Conservation (phyloP, 2,797 vertebrate species). For the Halcyon smyrnensis region DNA sequence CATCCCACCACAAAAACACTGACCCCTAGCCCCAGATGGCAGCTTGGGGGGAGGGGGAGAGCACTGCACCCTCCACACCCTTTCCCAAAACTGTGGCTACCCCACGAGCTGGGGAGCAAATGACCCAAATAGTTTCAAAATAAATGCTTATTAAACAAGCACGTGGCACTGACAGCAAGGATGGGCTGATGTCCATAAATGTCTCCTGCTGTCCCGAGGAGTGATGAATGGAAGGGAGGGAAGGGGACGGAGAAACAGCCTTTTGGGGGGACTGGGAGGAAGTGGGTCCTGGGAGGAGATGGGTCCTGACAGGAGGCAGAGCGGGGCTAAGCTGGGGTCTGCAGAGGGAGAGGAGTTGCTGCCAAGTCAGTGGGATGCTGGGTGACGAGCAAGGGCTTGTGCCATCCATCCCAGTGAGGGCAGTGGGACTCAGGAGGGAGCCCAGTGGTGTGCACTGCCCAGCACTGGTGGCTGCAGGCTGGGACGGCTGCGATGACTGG, state of each 20-base stretch:
- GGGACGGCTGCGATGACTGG: neutral
- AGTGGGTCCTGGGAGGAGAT: neutral
- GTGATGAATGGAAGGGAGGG: accelerated
- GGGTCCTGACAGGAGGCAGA: neutral
- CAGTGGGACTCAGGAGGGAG: neutral
- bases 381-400: neutral
- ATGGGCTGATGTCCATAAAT: neutral
- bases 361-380: too few relatives aligned
- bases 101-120: neutral
- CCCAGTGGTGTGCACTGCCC: neutral
- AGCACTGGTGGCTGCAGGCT: neutral
- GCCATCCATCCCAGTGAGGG: neutral
- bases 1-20: neutral
- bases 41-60: neutral
- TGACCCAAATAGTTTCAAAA: neutral
- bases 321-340: accelerated
- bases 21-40: too few relatives aligned
- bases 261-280: accelerated
- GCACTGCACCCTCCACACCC: accelerated
- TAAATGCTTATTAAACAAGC: neutral
- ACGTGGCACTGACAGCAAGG: neutral
- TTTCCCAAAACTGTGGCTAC: neutral
- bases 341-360: accelerated
- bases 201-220: neutral
- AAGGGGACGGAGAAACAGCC: accelerated